A percentile compares a stretch with the other conserved stretches of the same genome.
Evolutionary conservation across 2,888 invertebrate species (phyloP).

Genomic region (Monoplex corrugatus): DNA sequence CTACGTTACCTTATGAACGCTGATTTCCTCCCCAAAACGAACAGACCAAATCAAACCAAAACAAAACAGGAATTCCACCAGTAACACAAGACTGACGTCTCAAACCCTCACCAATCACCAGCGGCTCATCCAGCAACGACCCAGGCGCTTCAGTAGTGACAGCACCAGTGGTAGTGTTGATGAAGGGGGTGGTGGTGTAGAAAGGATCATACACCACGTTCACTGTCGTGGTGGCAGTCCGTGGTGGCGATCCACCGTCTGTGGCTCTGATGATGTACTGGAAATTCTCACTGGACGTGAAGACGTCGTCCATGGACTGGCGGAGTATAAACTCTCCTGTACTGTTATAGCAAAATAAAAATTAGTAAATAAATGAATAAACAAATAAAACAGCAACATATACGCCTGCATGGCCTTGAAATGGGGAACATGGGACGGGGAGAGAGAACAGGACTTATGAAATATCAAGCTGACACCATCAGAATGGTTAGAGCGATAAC

Average conservation of each 20-base stretch:
- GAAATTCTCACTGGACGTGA: slow-evolving; percentile 28
- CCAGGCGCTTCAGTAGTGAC: background rate
- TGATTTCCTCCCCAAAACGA: no score
- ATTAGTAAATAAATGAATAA: background rate
- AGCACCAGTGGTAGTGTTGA: background rate
- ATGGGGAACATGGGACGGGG: no score
- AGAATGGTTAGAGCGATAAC: no score
- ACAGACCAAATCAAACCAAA: no score
- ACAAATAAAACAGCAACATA: no score
- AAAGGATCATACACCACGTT: slow-evolving; percentile 44
- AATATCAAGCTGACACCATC: no score
- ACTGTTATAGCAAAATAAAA: background rate
- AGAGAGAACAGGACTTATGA: no score
- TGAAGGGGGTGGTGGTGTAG: slow-evolving; percentile 19
- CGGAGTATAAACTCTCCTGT: slow-evolving; percentile 30
- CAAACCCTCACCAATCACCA: slow-evolving; percentile 40
- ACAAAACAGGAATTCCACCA: no score
- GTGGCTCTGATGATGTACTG: slow-evolving; percentile 41
- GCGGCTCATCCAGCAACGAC: background rate
- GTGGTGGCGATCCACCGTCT: slow-evolving; percentile 19
- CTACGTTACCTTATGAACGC: no score
- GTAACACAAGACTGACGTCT: no score
- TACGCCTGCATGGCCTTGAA: no score
- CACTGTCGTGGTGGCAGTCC: slow-evolving; percentile 43
- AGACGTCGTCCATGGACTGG: slow-evolving; percentile 34